Conservation (phyloP, 2,113 vertebrate genomes). For the Eira barbara region DNA sequence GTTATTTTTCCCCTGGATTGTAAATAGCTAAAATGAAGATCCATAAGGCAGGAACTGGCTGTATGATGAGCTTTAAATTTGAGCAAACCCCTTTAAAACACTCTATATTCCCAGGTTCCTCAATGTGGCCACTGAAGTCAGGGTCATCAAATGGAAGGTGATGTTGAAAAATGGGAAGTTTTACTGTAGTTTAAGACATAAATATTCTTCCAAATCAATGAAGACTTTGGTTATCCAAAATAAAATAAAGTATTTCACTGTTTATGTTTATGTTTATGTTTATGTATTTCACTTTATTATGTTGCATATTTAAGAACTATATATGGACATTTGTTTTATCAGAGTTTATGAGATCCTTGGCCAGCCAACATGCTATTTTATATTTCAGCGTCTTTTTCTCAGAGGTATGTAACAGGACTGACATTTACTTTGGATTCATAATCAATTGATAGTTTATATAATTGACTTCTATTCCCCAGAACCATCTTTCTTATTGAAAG, state of each 20-base stretch:
- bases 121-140: not conserved
- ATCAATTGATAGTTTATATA: slow-evolving; percentile 1
- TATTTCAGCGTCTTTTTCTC: not conserved
- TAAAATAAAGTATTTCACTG: slow-evolving; percentile 29
- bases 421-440: slow-evolving; percentile 36
- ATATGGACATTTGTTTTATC: not conserved
- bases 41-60: not conserved
- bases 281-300: slow-evolving; percentile 35
- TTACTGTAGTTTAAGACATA: not conserved
- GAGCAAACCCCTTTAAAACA: not conserved
- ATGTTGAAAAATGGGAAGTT: not conserved
- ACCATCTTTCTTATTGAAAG: not conserved
- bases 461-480: not conserved
- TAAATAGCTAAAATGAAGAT: not conserved
- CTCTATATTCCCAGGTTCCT: not conserved
- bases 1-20: not conserved
- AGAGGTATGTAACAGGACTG: not conserved
- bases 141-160: not conserved
- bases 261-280: too few relatives aligned
- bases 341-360: not conserved
- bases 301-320: not conserved
- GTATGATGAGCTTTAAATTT: not conserved
- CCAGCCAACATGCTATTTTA: not conserved
- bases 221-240: slow-evolving; percentile 20
- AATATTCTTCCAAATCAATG: slow-evolving; percentile 9